These are phyloP conservation scores for Mus pahari DNA, from an alignment of 2,113 vertebrate genomes.

Conservation along the genomic window DNA sequence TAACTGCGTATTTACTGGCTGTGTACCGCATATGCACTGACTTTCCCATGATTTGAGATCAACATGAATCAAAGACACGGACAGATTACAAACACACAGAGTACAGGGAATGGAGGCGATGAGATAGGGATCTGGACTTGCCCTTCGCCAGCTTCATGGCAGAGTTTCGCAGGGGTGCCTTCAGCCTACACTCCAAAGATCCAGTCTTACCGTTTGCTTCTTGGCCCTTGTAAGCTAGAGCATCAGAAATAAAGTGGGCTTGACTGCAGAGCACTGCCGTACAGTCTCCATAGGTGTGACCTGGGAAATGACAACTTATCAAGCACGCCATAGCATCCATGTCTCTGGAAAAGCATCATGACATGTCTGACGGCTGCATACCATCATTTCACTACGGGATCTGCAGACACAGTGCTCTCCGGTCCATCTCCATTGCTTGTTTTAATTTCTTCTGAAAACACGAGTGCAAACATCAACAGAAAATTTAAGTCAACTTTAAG, in stretches of 20 bases:
- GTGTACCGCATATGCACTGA: neutral
- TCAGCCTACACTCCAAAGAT: constrained; percentile 65
- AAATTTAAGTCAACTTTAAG: neutral
- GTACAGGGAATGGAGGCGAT: constrained; percentile 1
- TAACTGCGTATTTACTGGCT: constrained; percentile 64
- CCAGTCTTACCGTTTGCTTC: constrained; percentile 69
- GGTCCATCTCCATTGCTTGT: constrained; percentile 82
- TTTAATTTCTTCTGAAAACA: constrained; percentile 87
- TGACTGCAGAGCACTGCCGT: constrained; percentile 65
- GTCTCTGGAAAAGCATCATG: constrained; percentile 38
- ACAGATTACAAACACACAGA: constrained; percentile 59
- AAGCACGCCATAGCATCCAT: constrained; percentile 59
- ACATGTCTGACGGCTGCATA: constrained; percentile 33
- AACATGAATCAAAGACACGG: constrained; percentile 42
- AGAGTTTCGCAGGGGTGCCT: constrained; percentile 60
- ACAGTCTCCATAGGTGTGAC: constrained; percentile 58
- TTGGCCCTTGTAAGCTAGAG: constrained; percentile 75
- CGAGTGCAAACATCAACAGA: constrained; percentile 50
- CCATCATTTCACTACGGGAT: constrained; percentile 88
- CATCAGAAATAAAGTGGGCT: constrained; percentile 44
- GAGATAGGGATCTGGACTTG: neutral
- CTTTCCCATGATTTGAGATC: constrained; percentile 55
- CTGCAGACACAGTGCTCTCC: constrained; percentile 69
- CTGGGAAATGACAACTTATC: constrained; percentile 60
- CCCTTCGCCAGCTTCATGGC: constrained; percentile 60